phyloP scores from a whole-genome alignment of 2,113 vertebrate genomes.

The Tautogolabrus adspersus region DNA sequence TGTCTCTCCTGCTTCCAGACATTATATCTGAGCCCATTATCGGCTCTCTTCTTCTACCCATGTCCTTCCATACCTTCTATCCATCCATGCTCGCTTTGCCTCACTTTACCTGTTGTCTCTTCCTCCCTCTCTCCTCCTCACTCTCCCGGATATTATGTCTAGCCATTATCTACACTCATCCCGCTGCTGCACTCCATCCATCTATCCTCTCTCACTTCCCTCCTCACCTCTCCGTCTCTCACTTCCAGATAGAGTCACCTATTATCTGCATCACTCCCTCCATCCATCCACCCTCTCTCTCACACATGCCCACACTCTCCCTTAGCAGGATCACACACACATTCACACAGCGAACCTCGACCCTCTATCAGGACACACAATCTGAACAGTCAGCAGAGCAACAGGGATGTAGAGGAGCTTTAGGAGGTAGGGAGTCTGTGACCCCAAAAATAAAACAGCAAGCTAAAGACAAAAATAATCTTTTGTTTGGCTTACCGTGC shows the following conservation, averaged over 20 bases:
- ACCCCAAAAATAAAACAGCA: conserved; percentile 12
- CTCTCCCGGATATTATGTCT: conserved; percentile 74
- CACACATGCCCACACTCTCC: conserved; percentile 49
- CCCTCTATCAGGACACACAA: conserved; percentile 35
- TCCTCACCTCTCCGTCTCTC: conserved; percentile 67
- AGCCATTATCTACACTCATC: conserved; percentile 77
- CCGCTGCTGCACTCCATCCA: conserved; percentile 65
- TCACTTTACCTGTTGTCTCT: conserved; percentile 48
- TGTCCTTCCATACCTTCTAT: conserved; percentile 35
- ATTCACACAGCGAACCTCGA: conserved; percentile 33
- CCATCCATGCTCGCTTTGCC: conserved; percentile 16
- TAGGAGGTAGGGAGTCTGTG: conserved; percentile 1
- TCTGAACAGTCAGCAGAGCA: conserved; percentile 28
- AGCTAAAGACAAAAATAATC: background rate
- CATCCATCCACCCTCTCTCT: conserved; percentile 43
- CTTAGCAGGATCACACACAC: conserved; percentile 49
- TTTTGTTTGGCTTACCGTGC: background rate
- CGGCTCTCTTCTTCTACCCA: conserved; percentile 31
- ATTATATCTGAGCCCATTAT: conserved; percentile 61
- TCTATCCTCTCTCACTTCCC: conserved; percentile 71
- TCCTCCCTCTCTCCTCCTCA: conserved; percentile 31
- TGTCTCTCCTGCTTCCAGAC: conserved; percentile 43
- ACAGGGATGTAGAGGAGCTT: conserved; percentile 24
- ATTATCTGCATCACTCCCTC: conserved; percentile 63
- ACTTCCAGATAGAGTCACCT: conserved; percentile 69